These are phyloP conservation scores for Onthophagus taurus DNA, from an alignment of 1,140 invertebrate genomes.

Conservation along the genomic window DNA sequence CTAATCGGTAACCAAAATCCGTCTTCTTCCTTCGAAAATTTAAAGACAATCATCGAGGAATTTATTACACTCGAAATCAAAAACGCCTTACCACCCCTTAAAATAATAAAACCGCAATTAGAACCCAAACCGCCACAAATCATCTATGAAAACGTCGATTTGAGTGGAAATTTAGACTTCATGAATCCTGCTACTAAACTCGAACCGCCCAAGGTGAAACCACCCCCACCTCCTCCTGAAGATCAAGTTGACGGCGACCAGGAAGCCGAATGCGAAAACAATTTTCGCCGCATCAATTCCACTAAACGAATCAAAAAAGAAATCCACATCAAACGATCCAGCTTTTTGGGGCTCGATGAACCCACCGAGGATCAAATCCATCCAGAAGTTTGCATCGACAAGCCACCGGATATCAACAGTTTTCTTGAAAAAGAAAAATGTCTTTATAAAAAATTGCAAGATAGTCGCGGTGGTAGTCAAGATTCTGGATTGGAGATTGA, in stretches of 20 bases:
- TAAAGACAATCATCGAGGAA: too few relatives aligned
- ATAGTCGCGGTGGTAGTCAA: slow-evolving; percentile 40
- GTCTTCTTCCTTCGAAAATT: too few relatives aligned
- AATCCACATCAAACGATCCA: slow-evolving; percentile 69
- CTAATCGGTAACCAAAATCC: slow-evolving; percentile 5
- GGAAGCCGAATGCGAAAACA: slow-evolving; percentile 19
- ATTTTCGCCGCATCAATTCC: slow-evolving; percentile 63
- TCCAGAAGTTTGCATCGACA: slow-evolving; percentile 54
- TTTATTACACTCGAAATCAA: too few relatives aligned
- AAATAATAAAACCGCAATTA: neutral
- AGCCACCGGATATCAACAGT: slow-evolving; percentile 69
- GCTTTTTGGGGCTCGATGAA: slow-evolving; percentile 75
- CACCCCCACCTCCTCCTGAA: slow-evolving; percentile 66
- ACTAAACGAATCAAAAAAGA: slow-evolving; percentile 81
- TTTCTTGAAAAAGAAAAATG: slow-evolving; percentile 71
- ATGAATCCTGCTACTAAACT: slow-evolving; percentile 48
- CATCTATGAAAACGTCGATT: slow-evolving; percentile 26
- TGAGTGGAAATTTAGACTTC: slow-evolving; percentile 22
- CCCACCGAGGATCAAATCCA: slow-evolving; percentile 57
- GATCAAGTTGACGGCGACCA: slow-evolving; percentile 42
- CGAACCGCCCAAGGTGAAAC: slow-evolving; percentile 77
- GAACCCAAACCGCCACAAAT: slow-evolving; percentile 11
- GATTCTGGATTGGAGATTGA: slow-evolving; percentile 70
- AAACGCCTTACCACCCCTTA: neutral
- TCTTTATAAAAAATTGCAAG: slow-evolving; percentile 50